These are phyloP conservation scores for Spilosoma lubricipeda DNA, from an alignment of 2,888 invertebrate species.

Conservation along the genomic window DNA sequence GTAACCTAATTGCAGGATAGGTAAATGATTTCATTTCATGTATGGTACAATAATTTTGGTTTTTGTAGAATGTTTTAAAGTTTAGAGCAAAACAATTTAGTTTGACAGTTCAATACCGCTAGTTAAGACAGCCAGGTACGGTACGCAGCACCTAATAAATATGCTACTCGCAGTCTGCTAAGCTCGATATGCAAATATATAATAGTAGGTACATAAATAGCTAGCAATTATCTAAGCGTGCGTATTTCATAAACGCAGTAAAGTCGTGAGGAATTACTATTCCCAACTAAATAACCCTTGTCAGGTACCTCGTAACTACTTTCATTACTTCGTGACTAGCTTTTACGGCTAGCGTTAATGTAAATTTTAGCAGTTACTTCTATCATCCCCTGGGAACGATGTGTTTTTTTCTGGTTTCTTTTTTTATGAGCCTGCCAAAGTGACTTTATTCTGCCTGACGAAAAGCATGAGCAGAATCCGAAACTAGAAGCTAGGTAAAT, in stretches of 20 bases:
- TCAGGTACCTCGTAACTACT: neutral
- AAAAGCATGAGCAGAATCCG: no score
- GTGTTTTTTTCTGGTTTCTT: neutral
- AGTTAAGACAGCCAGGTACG: neutral
- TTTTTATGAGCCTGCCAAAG: no score
- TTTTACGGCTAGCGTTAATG: neutral
- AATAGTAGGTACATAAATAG: constrained; percentile 4
- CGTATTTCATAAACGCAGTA: neutral
- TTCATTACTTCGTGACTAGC: neutral
- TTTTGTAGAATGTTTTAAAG: neutral
- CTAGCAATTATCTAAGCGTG: neutral
- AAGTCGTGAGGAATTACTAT: constrained; percentile 12
- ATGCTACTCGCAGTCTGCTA: neutral
- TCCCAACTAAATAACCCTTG: neutral
- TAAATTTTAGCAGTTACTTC: neutral
- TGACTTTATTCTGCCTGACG: no score
- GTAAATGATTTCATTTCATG: no score
- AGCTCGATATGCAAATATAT: constrained; percentile 5
- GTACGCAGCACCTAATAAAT: constrained; percentile 1
- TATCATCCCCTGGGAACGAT: neutral
- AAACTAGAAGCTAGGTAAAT: no score
- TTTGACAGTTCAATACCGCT: neutral
- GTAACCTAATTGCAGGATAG: no score
- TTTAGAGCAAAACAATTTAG: neutral
- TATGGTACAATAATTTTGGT: no score